Evolutionary conservation across 2,797 vertebrate species (phyloP), one percentile per base, ranked within the genome.

Genomic region (Sciaenops ocellatus): DNA sequence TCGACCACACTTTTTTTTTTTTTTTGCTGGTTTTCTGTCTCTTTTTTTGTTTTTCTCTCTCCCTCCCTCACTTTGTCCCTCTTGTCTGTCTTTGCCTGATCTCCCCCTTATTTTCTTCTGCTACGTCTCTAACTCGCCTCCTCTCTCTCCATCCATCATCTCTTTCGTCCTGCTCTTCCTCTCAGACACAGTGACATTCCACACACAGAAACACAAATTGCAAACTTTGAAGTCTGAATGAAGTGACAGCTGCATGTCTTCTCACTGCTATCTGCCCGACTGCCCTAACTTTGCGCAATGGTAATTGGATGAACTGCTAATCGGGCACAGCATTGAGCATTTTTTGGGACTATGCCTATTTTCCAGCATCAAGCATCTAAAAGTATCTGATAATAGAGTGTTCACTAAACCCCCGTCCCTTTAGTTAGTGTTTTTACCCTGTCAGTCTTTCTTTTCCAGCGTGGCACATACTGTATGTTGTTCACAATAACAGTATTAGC

Each of bases 251-350:
- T 66, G 67, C 74, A 54, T 56, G 65, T 30, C 68, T 84, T 72
- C 71, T 84, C 61, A 18, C 60, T 42, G 69, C n/a, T n/a, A n/a
- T 57, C 80, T 55, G 50, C 56, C 30, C 28, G 22, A 68, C 67
- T 22, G 4, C n/a, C 51, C n/a, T 11, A 51, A 82, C 47, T 54
- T 78, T 69, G 24, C 26, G 7, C 20, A 1, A 26, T 66, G 77
- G 67, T 85, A 89, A 91, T 82, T 83, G 79, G 69, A 28, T 50
- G 80, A 73, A 69, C 84, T 69, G 77, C 75, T 90, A 74, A 91
- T 89, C 81, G 73, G 72, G 60, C 57, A 59, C 52, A 24, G 42
- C 41, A 50, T 15, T 38, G 46, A 48, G 5, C 11, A 30, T 9
- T 38, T 42, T 65, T 54, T 38, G 9, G 38, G 48, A 30, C 48